Evolutionary conservation across 2,113 vertebrate species (phyloP).

Genomic region (Tachysurus vachellii): DNA sequence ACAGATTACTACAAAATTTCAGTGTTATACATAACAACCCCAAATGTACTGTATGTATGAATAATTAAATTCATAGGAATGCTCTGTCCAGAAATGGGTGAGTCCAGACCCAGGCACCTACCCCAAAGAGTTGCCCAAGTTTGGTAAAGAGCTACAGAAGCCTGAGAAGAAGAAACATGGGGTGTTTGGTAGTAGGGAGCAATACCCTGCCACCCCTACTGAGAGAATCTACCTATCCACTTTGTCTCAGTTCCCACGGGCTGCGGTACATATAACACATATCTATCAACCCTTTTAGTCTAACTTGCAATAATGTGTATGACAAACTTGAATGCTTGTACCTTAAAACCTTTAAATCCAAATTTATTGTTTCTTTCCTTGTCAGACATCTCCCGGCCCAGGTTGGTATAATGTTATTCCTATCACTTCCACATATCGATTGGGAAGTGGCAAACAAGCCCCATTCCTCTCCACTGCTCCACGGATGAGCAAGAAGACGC

Average conservation of each 20-base stretch:
- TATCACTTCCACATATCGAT: conserved; percentile 25
- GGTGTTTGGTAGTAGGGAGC: conserved; percentile 63
- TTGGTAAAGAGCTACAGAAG: conserved; percentile 62
- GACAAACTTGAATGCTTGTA: neutral
- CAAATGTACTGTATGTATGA: neutral
- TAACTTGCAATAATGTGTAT: neutral
- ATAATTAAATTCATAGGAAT: neutral
- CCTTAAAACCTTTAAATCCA: neutral
- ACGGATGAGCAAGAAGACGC: conserved; percentile 43
- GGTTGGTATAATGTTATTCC: conserved; percentile 60
- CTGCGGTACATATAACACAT: conserved; percentile 62
- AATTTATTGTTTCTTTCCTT: neutral
- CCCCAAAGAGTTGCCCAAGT: conserved; percentile 54
- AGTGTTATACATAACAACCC: neutral
- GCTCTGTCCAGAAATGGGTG: conserved; percentile 56
- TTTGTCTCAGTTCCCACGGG: conserved; percentile 61
- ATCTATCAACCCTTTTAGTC: neutral
- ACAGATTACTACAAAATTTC: neutral
- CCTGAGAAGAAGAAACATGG: conserved; percentile 67
- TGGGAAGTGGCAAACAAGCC: conserved; percentile 42
- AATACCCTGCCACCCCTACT: conserved; percentile 50
- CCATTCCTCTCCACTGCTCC: conserved; percentile 70
- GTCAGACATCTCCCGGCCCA: conserved; percentile 61
- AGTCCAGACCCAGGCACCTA: conserved; percentile 45
- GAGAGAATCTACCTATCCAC: conserved; percentile 71